phyloP scores from a whole-genome alignment of 1,140 invertebrate genomes.

The Panulirus ornatus region DNA sequence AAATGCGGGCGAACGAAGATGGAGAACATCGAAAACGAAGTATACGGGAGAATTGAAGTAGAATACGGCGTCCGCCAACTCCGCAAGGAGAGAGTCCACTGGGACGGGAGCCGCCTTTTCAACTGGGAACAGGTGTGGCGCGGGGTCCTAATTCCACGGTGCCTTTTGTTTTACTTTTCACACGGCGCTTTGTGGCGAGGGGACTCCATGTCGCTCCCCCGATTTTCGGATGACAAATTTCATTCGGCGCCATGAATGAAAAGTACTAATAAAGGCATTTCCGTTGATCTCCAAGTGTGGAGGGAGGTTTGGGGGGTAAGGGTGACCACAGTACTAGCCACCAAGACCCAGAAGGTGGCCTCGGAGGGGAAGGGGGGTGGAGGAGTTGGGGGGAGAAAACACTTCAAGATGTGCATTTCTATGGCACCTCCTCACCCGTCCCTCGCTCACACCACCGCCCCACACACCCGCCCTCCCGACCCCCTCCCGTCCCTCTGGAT shows the following conservation, averaged over 20 bases:
- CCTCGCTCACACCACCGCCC: not conserved
- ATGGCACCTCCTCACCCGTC: not conserved
- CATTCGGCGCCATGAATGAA: constrained; percentile 30
- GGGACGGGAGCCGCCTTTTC: constrained; percentile 39
- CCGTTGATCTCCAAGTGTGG: constrained; percentile 34
- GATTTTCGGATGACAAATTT: constrained; percentile 59
- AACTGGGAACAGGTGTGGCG: constrained; percentile 44
- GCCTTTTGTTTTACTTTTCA: constrained; percentile 56
- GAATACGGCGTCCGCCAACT: not conserved
- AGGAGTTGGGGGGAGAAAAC: no score
- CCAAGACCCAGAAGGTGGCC: no score
- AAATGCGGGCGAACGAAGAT: no score
- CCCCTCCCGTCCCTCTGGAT: not conserved
- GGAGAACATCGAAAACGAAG: no score
- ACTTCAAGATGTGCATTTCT: not conserved
- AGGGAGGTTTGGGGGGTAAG: not conserved
- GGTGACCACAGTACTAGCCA: no score
- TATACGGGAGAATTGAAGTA: no score
- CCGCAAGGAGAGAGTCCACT: not conserved
- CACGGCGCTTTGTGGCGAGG: constrained; percentile 36
- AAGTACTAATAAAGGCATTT: constrained; percentile 28
- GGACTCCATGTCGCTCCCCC: constrained; percentile 38
- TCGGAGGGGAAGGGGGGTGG: no score
- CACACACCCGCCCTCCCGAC: not conserved
- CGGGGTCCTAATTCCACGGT: not conserved